These are phyloP conservation scores for Clarias batrachus DNA, from an alignment of 2,113 vertebrate species.

Conservation along the genomic window DNA sequence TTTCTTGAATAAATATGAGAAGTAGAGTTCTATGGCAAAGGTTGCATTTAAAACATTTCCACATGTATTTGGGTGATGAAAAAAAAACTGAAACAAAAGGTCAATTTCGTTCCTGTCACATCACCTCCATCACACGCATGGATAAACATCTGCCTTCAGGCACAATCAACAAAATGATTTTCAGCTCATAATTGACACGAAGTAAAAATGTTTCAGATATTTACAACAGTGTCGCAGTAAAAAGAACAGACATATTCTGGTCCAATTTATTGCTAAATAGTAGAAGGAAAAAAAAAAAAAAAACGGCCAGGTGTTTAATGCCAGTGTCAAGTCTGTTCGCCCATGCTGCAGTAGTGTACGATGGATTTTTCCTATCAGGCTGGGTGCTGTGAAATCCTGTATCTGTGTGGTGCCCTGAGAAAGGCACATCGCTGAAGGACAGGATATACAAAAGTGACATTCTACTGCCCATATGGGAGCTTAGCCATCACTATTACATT, in stretches of 20 bases:
- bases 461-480: background rate
- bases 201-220: background rate
- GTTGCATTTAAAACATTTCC: background rate
- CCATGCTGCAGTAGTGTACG: conserved; percentile 1
- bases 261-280: background rate
- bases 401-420: conserved; percentile 16
- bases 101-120: background rate
- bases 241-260: background rate
- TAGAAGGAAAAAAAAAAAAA: too few species aligned
- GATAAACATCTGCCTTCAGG: background rate
- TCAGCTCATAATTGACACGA: background rate
- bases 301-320: background rate
- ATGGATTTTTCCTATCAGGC: conserved; percentile 33
- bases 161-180: background rate
- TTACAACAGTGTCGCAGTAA: background rate
- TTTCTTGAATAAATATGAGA: background rate
- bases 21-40: background rate
- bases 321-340: conserved; percentile 16
- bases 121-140: background rate
- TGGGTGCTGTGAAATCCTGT: background rate
- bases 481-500: conserved; percentile 13
- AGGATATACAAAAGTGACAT: conserved; percentile 33
- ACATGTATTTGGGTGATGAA: background rate
- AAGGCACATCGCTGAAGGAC: conserved; percentile 30
- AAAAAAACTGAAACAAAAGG: background rate